A percentile compares a stretch with the other conserved stretches of the same genome.
phyloP scores from a whole-genome alignment of 1,140 invertebrate species.

The Thrips palmi region DNA sequence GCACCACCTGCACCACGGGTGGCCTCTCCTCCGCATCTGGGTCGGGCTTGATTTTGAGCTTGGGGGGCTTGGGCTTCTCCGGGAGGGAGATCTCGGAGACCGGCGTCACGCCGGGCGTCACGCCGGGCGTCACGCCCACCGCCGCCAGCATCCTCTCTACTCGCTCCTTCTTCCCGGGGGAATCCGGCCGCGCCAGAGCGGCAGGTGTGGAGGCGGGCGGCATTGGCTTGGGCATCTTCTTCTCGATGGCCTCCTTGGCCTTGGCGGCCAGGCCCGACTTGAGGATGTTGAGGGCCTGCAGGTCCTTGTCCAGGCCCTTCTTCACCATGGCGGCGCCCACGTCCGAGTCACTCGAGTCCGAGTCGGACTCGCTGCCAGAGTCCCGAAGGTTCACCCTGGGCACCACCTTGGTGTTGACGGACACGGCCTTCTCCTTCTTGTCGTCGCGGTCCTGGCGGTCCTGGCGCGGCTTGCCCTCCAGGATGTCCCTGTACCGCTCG shows the following conservation, averaged over 20 bases:
- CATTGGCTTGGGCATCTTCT: conserved; percentile 11
- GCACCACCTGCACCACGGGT: too few species aligned
- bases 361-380: background rate
- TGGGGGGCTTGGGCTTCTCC: background rate
- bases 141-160: background rate
- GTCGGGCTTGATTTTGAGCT: background rate
- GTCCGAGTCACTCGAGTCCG: conserved; percentile 9
- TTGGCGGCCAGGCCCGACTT: conserved; percentile 18
- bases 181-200: too few species aligned
- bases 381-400: background rate
- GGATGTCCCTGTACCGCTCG: conserved; percentile 16
- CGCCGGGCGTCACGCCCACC: background rate
- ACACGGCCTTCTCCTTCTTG: background rate
- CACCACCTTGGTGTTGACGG: background rate
- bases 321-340: conserved; percentile 11
- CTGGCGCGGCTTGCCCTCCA: conserved; percentile 2
- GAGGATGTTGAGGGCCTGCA: conserved; percentile 15
- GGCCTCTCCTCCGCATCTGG: too few species aligned
- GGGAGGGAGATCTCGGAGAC: background rate
- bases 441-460: background rate
- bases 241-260: conserved; percentile 17
- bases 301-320: conserved; percentile 16
- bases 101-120: background rate
- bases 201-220: background rate
- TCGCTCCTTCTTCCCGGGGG: conserved; percentile 4